phyloP scores from a whole-genome alignment of 2,888 invertebrate species.

The Arctia plantaginis region DNA sequence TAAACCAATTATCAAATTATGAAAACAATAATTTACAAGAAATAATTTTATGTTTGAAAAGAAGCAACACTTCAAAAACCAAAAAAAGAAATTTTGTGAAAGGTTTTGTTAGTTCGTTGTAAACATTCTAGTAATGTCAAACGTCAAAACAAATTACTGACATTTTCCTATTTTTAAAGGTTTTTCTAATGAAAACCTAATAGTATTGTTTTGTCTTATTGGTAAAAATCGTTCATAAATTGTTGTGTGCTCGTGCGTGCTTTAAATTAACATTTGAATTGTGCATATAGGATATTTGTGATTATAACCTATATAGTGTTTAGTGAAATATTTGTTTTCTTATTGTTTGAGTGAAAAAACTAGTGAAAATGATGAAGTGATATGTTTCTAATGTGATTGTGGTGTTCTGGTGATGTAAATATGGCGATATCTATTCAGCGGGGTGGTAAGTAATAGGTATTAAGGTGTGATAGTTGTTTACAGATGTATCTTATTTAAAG shows the following conservation, averaged over 20 bases:
- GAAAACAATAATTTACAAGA: no score
- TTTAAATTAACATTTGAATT: not conserved
- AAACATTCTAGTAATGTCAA: conserved; percentile 56
- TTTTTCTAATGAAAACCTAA: conserved; percentile 15
- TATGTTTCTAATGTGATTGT: conserved; percentile 17
- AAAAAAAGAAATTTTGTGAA: conserved; percentile 8
- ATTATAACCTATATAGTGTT: conserved; percentile 47
- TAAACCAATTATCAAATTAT: no score
- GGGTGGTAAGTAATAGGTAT: conserved; percentile 48
- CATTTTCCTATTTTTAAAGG: conserved; percentile 18
- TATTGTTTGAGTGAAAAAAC: conserved; percentile 26
- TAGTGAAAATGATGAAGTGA: conserved; percentile 21
- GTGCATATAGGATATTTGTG: conserved; percentile 16
- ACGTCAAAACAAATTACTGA: conserved; percentile 52
- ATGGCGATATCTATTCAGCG: conserved; percentile 13
- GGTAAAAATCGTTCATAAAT: not conserved
- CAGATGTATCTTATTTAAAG: conserved; percentile 15
- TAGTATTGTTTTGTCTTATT: not conserved
- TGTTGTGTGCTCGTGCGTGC: not conserved
- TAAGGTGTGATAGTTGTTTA: conserved; percentile 36
- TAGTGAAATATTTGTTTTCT: conserved; percentile 24
- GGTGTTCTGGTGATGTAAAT: conserved; percentile 22
- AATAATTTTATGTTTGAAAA: not conserved
- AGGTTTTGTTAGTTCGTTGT: conserved; percentile 40
- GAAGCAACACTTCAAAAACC: not conserved